phyloP scores from a whole-genome alignment of 2,113 vertebrate genomes.

The Micronisus gabar region DNA sequence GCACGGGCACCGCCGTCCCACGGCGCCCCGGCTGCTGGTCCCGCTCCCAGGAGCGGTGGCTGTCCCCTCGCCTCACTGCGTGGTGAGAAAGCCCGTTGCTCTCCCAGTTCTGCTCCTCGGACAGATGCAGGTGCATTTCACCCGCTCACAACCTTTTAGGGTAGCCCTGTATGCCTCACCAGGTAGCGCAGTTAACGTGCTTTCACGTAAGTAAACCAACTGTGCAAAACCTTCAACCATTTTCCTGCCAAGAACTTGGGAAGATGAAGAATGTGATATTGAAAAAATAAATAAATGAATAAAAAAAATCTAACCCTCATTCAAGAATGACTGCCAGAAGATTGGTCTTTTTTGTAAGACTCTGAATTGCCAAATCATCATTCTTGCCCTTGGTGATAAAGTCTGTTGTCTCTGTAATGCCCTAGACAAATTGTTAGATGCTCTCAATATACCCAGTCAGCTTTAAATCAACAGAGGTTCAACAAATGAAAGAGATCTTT shows the following conservation, averaged over 20 bases:
- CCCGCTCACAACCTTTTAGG: fast-evolving
- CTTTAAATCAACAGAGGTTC: neutral
- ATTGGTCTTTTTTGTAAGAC: neutral
- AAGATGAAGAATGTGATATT: neutral
- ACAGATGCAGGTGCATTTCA: fast-evolving
- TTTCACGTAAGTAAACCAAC: neutral
- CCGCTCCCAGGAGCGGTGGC: neutral
- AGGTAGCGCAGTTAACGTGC: neutral
- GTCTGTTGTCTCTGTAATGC: neutral
- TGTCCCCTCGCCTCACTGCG: fast-evolving
- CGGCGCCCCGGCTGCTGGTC: neutral
- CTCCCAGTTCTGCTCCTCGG: fast-evolving
- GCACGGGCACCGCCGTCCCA: neutral
- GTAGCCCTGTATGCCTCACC: too few relatives aligned
- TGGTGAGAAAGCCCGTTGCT: fast-evolving
- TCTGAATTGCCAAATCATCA: too few relatives aligned
- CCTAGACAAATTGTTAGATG: neutral
- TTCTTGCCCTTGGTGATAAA: neutral
- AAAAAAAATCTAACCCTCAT: neutral
- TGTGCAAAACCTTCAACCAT: neutral
- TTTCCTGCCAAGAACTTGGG: too few relatives aligned
- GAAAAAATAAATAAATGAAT: too few relatives aligned
- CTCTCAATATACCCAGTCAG: neutral
- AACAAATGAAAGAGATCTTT: neutral
- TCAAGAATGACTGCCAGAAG: neutral